Evolutionary conservation across 2,888 invertebrate genomes (phyloP).

Genomic region (Trissolcus brochymenae): DNA sequence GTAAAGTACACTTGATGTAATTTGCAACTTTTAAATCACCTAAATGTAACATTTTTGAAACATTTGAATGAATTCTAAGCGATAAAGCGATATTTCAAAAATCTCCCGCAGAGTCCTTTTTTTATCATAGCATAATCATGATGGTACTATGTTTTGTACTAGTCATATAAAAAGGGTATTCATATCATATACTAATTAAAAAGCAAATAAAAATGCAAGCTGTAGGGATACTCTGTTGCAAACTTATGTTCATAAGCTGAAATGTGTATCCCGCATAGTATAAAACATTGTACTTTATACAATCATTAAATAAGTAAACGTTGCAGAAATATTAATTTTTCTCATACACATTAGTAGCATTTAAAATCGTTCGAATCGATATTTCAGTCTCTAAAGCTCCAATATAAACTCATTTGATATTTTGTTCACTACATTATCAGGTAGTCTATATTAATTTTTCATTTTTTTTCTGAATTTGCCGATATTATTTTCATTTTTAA

Average conservation of each 20-base stretch:
- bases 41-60: too few relatives aligned
- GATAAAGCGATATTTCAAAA: too few relatives aligned
- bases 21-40: too few relatives aligned
- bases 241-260: constrained; percentile 17
- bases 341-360: constrained; percentile 23
- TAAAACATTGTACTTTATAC: constrained; percentile 33
- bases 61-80: too few relatives aligned
- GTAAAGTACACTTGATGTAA: too few relatives aligned
- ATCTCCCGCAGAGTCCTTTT: too few relatives aligned
- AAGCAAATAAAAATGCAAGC: constrained; percentile 23
- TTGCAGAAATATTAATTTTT: constrained; percentile 31
- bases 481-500: constrained; percentile 35
- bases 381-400: constrained; percentile 19
- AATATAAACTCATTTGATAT: constrained; percentile 30
- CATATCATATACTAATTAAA: constrained; percentile 14
- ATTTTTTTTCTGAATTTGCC: constrained; percentile 23
- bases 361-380: constrained; percentile 30
- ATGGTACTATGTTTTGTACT: too few relatives aligned
- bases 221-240: constrained; percentile 4
- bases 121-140: too few relatives aligned
- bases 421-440: constrained; percentile 46
- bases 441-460: constrained; percentile 29
- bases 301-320: constrained; percentile 27
- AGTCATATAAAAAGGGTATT: too few relatives aligned
- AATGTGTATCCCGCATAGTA: constrained; percentile 12